These are phyloP conservation scores for Erebia epiphron DNA, from an alignment of 2,888 invertebrate species.

Conservation along the genomic window DNA sequence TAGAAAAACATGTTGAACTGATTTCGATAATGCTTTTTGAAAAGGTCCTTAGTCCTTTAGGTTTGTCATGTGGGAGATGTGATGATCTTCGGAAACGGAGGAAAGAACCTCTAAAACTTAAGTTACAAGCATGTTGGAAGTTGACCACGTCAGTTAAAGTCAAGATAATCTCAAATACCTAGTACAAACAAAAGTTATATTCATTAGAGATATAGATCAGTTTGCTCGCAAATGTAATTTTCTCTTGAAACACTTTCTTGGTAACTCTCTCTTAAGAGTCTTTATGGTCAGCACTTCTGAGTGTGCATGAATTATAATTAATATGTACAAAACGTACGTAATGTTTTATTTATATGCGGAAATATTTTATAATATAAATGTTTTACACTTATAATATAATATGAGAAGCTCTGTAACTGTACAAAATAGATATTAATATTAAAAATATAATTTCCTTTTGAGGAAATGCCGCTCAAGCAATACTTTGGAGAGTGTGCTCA, in stretches of 20 bases:
- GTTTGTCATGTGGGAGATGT: too few species aligned
- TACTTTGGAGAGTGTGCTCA: too few species aligned
- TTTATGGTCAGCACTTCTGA: background rate
- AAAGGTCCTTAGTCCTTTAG: too few species aligned
- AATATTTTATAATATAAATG: slow-evolving; percentile 4
- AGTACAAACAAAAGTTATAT: background rate
- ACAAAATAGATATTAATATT: background rate
- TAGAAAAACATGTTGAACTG: too few species aligned
- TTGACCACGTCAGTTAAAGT: background rate
- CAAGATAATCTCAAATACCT: background rate
- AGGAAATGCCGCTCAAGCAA: background rate
- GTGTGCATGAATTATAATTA: slow-evolving; percentile 12
- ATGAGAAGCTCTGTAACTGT: background rate
- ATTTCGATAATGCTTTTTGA: too few species aligned
- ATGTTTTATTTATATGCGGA: slow-evolving; percentile 18
- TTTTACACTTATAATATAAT: background rate
- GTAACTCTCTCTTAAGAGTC: slow-evolving; percentile 5
- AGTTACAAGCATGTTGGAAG: too few species aligned
- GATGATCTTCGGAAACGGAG: too few species aligned
- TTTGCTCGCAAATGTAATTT: slow-evolving; percentile 5
- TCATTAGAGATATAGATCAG: slow-evolving; percentile 7
- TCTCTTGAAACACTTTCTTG: slow-evolving; percentile 16
- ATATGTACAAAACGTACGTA: background rate
- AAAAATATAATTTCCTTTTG: background rate
- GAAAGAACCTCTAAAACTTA: too few species aligned